Evolutionary conservation across 2,113 vertebrate genomes (phyloP).

Genomic region (Rhinogobius similis): DNA sequence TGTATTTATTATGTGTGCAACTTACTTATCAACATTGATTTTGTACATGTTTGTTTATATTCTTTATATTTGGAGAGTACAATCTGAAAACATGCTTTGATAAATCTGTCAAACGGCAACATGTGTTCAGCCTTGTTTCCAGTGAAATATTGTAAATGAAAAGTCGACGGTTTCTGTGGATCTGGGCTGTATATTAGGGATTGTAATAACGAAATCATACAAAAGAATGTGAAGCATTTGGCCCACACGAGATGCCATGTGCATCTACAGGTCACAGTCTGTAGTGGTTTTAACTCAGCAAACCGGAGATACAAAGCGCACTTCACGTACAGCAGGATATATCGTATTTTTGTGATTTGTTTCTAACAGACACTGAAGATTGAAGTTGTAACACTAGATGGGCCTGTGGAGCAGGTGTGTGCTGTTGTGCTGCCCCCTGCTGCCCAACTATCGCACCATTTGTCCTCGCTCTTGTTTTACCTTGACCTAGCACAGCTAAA

Average conservation of each 20-base stretch:
- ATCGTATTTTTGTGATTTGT: neutral
- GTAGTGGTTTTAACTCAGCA: neutral
- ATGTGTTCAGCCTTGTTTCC: constrained; percentile 4
- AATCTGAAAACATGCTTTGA: constrained; percentile 21
- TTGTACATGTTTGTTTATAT: neutral
- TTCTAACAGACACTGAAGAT: too few species aligned
- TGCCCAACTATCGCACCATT: constrained; percentile 21
- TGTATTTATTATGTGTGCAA: constrained; percentile 54
- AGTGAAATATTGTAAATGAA: neutral
- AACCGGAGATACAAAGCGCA: neutral
- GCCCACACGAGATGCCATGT: constrained; percentile 32
- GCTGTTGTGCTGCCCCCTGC: constrained; percentile 57
- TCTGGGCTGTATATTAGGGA: neutral
- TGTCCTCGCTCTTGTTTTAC: constrained; percentile 39
- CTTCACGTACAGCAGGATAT: neutral
- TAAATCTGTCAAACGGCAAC: neutral
- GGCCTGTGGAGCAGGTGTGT: neutral
- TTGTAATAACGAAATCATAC: constrained; percentile 1
- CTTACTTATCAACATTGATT: constrained; percentile 44
- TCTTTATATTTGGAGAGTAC: constrained; percentile 6
- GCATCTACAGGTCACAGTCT: neutral
- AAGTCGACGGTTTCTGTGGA: neutral
- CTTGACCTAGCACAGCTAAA: constrained; percentile 70
- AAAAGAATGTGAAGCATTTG: constrained; percentile 60
- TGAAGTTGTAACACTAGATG: too few species aligned